Conservation (phyloP, 2,888 invertebrate species). For the Emesis furor region DNA sequence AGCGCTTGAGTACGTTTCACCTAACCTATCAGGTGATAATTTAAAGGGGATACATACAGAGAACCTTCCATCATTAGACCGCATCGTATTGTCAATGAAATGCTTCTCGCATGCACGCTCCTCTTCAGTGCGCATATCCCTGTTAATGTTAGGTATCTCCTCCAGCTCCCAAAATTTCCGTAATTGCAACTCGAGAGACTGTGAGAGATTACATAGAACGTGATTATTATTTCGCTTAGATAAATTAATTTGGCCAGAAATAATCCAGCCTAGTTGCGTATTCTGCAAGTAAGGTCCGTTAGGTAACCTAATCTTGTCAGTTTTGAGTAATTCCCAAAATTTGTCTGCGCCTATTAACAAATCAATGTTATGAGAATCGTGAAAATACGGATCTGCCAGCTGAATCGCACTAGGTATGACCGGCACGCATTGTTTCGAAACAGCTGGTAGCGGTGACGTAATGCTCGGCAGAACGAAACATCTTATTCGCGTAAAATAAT, state of each 20-base stretch:
- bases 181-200: too few relatives aligned
- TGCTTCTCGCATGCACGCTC: background rate
- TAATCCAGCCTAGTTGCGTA: slow-evolving; percentile 68
- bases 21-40: background rate
- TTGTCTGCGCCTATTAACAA: slow-evolving; percentile 64
- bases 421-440: background rate
- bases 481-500: slow-evolving; percentile 40
- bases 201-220: too few relatives aligned
- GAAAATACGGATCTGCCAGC: slow-evolving; percentile 55
- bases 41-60: background rate
- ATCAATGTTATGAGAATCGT: slow-evolving; percentile 43
- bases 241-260: slow-evolving; percentile 60
- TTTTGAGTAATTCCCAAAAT: slow-evolving; percentile 64
- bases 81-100: background rate
- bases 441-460: slow-evolving; percentile 4
- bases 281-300: slow-evolving; percentile 67
- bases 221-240: background rate
- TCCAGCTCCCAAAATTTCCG: too few relatives aligned
- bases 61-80: background rate
- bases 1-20: background rate
- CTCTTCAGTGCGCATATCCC: slow-evolving; percentile 16
- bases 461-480: slow-evolving; percentile 63
- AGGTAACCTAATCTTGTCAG: slow-evolving; percentile 55
- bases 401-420: slow-evolving; percentile 41
- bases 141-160: too few relatives aligned